Base-by-base conservation (phyloP, 1,140 invertebrate species). In the Zaprionus vittiger region DNA sequence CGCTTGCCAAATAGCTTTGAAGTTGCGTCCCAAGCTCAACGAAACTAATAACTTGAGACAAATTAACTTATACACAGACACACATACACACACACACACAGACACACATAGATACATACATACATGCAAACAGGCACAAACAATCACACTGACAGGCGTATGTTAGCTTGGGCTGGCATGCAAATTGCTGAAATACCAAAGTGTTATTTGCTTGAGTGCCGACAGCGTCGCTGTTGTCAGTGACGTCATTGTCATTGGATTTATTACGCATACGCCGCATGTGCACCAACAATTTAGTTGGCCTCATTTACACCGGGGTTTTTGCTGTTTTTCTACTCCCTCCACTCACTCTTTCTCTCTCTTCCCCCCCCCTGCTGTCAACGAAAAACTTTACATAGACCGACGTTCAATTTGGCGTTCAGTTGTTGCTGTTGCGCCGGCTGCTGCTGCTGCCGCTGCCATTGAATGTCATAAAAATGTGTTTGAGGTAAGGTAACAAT, bases 401-500 rank as follows among this genome's bases (percentile, higher is more conserved):
- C 26, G 15, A 26, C 26, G 54, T 56, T 56, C 54, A 56, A 56
- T 56, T 56, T 67, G 65, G 54, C 65, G 38, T 67, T 67, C 65
- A 67, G 55, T 66, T 49, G 41, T 56, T 65, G 26, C 44, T 41
- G 34, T 65, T 49, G 26, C 65, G 55, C 44, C 57, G n/a, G 14
- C 15, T 28, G 79, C 61, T 47, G 41, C 41, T 41, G 38, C 15
- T 47, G 12, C 34, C 9, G 9, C 37, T 82, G 80, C 76, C 82
- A 79, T 85, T 87, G 80, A 76, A 84, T 90, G 81, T 81, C 75
- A 87, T 86, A 87, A 79, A 81, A 81, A 67, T 79, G 85, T 84
- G 79, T 90, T 89, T 89, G 84, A 84, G 84, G 85, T 81, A 80
- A 90, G 81, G 79, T 81, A 90, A 90, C 84, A 89, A 90, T 90